Evolutionary conservation across 2,888 invertebrate species (phyloP).

Genomic region (Megastigmus dorsalis): DNA sequence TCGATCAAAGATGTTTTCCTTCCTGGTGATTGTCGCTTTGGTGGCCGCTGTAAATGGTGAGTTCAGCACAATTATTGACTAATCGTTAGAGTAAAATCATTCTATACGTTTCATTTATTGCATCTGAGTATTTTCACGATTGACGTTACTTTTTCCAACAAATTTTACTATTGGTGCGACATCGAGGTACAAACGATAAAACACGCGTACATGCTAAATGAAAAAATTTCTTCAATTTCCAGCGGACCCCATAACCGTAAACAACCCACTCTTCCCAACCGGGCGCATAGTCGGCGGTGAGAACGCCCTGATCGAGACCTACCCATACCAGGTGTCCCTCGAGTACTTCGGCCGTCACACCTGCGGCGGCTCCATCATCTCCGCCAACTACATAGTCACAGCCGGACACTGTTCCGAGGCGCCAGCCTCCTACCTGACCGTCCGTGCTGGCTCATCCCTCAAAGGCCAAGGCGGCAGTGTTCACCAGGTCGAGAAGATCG

Average conservation of each 20-base stretch:
- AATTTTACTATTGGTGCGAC: background rate
- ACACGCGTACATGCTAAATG: background rate
- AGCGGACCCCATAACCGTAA: slow-evolving; percentile 2
- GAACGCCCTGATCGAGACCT: slow-evolving; percentile 74
- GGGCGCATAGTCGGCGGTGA: slow-evolving; percentile 76
- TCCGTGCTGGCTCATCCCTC: slow-evolving; percentile 75
- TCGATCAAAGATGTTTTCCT: slow-evolving; percentile 35
- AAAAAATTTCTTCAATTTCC: background rate
- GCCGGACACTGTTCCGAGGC: slow-evolving; percentile 75
- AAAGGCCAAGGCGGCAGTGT: slow-evolving; percentile 75
- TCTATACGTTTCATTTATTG: background rate
- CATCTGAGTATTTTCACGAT: background rate
- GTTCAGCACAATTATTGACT: background rate
- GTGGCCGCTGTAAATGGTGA: slow-evolving; percentile 25
- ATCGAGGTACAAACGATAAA: background rate
- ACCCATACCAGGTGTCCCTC: slow-evolving; percentile 76
- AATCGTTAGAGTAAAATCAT: background rate
- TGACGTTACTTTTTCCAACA: background rate
- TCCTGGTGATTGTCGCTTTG: slow-evolving; percentile 24
- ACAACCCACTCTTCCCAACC: slow-evolving; percentile 49
- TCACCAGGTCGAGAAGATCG: slow-evolving; percentile 72
- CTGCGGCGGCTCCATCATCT: slow-evolving; percentile 78
- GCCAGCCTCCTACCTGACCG: slow-evolving; percentile 60
- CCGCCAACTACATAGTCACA: slow-evolving; percentile 75
- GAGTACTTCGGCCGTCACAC: slow-evolving; percentile 72